phyloP scores from a whole-genome alignment of 2,797 vertebrate genomes.

The Eurystomus glaucurus region DNA sequence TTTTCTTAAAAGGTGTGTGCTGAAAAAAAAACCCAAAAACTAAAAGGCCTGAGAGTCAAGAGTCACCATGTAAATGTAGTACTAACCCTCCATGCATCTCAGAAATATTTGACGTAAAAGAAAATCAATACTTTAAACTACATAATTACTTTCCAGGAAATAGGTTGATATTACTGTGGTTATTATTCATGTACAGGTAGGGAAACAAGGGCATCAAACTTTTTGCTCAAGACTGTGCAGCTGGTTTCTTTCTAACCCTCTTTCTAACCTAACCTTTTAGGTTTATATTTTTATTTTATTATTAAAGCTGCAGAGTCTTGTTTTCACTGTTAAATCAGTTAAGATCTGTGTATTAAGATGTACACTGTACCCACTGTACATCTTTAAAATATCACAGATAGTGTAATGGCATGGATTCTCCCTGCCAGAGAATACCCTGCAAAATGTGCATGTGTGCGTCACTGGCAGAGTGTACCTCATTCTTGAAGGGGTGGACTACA shows the following conservation, averaged over 20 bases:
- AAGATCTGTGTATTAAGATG: not conserved
- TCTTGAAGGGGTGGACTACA: not conserved
- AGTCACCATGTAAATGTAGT: not conserved
- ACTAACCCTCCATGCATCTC: not conserved
- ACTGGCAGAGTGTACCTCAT: not conserved
- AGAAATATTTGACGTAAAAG: not conserved
- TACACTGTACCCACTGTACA: not conserved
- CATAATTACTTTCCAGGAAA: not conserved
- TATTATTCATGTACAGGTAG: not conserved
- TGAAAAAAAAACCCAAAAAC: not conserved
- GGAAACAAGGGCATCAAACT: not conserved
- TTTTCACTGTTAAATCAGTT: not conserved
- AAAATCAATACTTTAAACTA: not conserved
- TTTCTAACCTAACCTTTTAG: not conserved
- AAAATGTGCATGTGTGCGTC: not conserved
- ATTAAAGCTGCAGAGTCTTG: not conserved
- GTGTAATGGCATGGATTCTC: not conserved
- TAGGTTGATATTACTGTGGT: not conserved
- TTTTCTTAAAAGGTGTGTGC: not conserved
- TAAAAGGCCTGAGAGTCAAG: not conserved
- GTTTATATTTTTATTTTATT: not conserved
- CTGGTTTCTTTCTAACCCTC: not conserved
- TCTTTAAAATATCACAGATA: not conserved
- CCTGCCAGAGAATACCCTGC: not conserved
- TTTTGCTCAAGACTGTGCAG: not conserved